Base-by-base conservation (phyloP, 2,888 invertebrate species). In the Calameuta pallipes region DNA sequence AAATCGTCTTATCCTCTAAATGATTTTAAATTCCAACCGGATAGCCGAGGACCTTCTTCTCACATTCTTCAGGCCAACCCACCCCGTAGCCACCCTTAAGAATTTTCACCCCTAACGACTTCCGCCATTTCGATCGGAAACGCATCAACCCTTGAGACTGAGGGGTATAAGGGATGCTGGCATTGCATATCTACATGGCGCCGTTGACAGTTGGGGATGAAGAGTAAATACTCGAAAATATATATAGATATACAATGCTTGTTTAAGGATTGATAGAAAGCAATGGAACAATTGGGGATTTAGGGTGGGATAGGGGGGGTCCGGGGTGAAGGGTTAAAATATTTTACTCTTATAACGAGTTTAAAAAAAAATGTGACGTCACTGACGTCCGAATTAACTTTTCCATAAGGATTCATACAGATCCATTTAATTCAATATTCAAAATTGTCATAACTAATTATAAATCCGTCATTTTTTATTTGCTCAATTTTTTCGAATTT, bases 61-160 rank as follows among this genome's bases (percentile, higher is more conserved):
- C 71, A 33, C 3, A 31, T 30, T 30, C 0, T 71, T 71, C 71
- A 4, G 70, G 0, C 70, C 13, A 1, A 1, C 41, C 4, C 41
- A 41, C 15, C 15, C 15, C 37, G 13, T 15, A 0, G 13, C 0
- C 1, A 15, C 13, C 37, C 15, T 41, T 15, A 41, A 4, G 30
- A 13, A 31, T 30, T 6, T 4, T 12, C 71, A 76, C 75, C 81
- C 79, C 80, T 80, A 78, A 80, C 81, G 77, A 79, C 76, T 78
- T 80, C 81, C 83, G 80, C 79, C 83, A 85, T 31, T 33, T 71
- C 33, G 86, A 87, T 89, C 85, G 86, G 82, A 84, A 85, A 86
- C 84, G 81, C 86, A 88, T 87, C 84, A 85, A 83, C 81, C 79
- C 78, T 79, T 79, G 79, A 83, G 82, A 84, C 83, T 79, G 83